These are phyloP conservation scores for Salticus scenicus DNA, from an alignment of 2,888 invertebrate species.

Conservation along the genomic window DNA sequence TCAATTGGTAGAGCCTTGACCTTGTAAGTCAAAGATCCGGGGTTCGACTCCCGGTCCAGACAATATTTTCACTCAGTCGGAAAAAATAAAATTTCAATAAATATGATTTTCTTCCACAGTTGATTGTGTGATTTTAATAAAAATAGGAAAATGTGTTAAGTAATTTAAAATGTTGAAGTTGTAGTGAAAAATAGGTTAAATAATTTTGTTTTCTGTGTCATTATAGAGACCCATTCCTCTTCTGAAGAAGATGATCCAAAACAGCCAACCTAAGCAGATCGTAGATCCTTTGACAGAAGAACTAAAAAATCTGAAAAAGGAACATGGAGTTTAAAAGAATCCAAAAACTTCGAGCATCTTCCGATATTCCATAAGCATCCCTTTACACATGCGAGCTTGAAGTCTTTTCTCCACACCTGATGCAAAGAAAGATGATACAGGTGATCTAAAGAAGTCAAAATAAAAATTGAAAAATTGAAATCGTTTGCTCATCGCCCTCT, in stretches of 20 bases:
- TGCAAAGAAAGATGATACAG: background rate
- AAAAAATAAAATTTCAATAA: no score
- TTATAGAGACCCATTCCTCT: constrained; percentile 52
- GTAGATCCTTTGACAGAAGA: constrained; percentile 36
- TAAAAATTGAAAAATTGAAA: constrained; percentile 12
- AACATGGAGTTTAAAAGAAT: background rate
- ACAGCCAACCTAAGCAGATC: background rate
- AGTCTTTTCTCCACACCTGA: constrained; percentile 7
- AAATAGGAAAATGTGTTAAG: no score
- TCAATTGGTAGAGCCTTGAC: no score
- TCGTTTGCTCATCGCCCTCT: constrained; percentile 15
- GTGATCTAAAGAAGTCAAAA: background rate
- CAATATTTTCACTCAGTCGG: no score
- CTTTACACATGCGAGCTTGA: constrained; percentile 20
- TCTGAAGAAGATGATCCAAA: constrained; percentile 55
- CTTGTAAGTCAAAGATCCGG: no score
- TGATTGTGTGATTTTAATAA: no score
- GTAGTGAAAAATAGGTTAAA: no score
- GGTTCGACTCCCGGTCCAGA: no score
- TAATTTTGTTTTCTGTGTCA: background rate
- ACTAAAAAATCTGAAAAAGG: constrained; percentile 45
- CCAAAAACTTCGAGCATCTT: background rate
- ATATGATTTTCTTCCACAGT: no score
- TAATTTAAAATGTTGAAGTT: no score
- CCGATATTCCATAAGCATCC: background rate